These are phyloP conservation scores for Drosophila heteroneura DNA, from an alignment of 2,888 invertebrate genomes.

Conservation along the genomic window DNA sequence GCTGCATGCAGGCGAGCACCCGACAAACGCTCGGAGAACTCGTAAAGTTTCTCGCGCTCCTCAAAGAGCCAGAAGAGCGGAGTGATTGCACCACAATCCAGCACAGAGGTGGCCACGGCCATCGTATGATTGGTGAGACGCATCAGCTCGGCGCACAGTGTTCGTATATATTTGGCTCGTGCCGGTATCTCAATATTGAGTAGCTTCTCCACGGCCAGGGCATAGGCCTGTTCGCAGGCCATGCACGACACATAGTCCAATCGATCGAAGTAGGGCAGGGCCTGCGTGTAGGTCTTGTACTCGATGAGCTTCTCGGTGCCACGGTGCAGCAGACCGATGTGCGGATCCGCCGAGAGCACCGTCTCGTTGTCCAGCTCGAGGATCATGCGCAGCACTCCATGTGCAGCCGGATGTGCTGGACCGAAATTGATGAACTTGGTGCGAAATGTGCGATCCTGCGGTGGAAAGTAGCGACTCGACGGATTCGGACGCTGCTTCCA, in stretches of 20 bases:
- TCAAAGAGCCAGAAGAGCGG: slow-evolving; percentile 97
- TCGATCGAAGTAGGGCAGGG: slow-evolving; percentile 94
- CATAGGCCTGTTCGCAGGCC: slow-evolving; percentile 92
- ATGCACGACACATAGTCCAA: slow-evolving; percentile 95
- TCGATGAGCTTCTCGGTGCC: slow-evolving; percentile 96
- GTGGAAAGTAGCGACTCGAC: slow-evolving; percentile 81
- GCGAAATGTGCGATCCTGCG: slow-evolving; percentile 87
- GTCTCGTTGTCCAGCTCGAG: slow-evolving; percentile 93
- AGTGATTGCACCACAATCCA: slow-evolving; percentile 94
- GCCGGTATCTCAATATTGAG: slow-evolving; percentile 91
- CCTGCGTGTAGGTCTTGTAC: slow-evolving; percentile 94
- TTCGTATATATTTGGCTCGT: slow-evolving; percentile 93
- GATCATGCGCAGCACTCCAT: slow-evolving; percentile 93
- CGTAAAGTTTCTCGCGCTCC: slow-evolving; percentile 94
- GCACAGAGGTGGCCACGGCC: slow-evolving; percentile 90
- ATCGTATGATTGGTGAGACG: slow-evolving; percentile 93
- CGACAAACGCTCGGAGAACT: slow-evolving; percentile 93
- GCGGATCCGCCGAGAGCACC: slow-evolving; percentile 92
- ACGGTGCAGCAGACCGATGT: slow-evolving; percentile 94
- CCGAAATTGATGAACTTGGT: slow-evolving; percentile 93
- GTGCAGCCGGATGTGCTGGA: slow-evolving; percentile 96
- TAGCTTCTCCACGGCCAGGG: slow-evolving; percentile 93
- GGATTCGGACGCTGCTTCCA: slow-evolving; percentile 78
- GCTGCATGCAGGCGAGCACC: slow-evolving; percentile 94
- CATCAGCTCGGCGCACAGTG: slow-evolving; percentile 90